Base-by-base conservation (phyloP, 2,113 vertebrate species). In the Propithecus coquereli region DNA sequence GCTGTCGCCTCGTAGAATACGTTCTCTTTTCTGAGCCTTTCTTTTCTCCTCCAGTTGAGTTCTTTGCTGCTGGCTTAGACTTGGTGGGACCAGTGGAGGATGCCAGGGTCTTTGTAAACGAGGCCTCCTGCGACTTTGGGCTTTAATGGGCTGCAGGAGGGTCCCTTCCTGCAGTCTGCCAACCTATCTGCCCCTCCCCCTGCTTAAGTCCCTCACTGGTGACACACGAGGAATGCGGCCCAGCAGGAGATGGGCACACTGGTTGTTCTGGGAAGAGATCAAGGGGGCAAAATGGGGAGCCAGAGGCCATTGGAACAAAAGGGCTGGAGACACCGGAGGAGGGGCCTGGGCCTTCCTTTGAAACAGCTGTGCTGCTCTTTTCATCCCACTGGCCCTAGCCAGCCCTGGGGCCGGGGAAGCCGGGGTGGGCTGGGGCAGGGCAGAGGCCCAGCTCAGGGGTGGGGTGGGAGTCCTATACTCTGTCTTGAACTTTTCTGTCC, bases 81-180 rank as follows among this genome's bases (percentile, higher is more conserved):
- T 98, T 97, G 98, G 98, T 96, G 97, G 98, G 98, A 98, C 98
- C 77, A 97, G 92, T 98, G 98, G 98, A 98, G 99, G 98, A 95
- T 99, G 99, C 99, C 98, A 99, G 98, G 98, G 98, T 98, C 98
- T 98, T 96, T 98, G 98, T 98, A 98, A 98, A 97, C 80, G 13
- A 76, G 97, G 94, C 95, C 90, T 80, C 94, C 88, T 98, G 97
- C 97, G 98, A 98, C 98, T 98, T 98, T 98, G 98, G 98, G 97
- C 97, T 96, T 97, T 96, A 98, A 57, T 95, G 91, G 97, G 98
- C 98, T 50, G 61, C 23, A 30, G 74, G 37, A 30, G 52, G 57
- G 80, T 47, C 47, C 97, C 98, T 98, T 98, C 98, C 98, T 98
- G 98, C 97, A 98, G 98, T 98, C 98, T 97, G 97, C 98, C 98